Evolutionary conservation across 1,140 invertebrate species (phyloP).

Genomic region (Ylistrum balloti): DNA sequence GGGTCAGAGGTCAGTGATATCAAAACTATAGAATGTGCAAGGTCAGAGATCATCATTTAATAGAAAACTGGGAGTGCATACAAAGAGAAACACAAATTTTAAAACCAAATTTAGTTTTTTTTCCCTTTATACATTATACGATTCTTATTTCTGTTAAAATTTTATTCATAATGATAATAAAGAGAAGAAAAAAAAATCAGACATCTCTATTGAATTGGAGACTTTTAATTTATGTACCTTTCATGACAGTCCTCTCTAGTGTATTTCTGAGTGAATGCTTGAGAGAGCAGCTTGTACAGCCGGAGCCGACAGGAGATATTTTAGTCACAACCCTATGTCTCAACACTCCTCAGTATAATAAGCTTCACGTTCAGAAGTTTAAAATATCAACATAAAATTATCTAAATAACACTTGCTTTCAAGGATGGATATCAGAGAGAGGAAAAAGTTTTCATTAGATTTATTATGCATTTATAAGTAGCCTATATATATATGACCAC

Average conservation of each 20-base stretch:
- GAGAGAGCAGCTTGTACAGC: background rate
- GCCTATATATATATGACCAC: too few relatives aligned
- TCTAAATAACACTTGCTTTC: too few relatives aligned
- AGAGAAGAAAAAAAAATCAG: background rate
- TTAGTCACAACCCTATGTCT: background rate
- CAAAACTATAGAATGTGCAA: conserved; percentile 33
- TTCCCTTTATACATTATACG: background rate
- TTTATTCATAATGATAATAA: background rate
- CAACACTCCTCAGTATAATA: background rate
- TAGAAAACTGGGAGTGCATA: conserved; percentile 27
- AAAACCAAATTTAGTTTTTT: background rate
- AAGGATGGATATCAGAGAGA: too few relatives aligned
- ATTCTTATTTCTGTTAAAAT: background rate
- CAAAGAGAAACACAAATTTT: background rate
- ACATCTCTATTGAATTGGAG: background rate
- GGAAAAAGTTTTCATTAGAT: too few relatives aligned
- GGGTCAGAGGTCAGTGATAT: background rate
- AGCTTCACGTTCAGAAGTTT: background rate
- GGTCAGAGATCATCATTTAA: background rate
- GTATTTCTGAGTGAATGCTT: background rate
- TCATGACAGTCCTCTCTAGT: background rate
- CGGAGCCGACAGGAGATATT: background rate
- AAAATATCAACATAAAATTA: too few relatives aligned
- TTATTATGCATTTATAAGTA: too few relatives aligned
- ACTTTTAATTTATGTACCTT: conserved; percentile 8